These are phyloP conservation scores for Drosophila melanica DNA, from an alignment of 1,140 invertebrate genomes.

Conservation along the genomic window DNA sequence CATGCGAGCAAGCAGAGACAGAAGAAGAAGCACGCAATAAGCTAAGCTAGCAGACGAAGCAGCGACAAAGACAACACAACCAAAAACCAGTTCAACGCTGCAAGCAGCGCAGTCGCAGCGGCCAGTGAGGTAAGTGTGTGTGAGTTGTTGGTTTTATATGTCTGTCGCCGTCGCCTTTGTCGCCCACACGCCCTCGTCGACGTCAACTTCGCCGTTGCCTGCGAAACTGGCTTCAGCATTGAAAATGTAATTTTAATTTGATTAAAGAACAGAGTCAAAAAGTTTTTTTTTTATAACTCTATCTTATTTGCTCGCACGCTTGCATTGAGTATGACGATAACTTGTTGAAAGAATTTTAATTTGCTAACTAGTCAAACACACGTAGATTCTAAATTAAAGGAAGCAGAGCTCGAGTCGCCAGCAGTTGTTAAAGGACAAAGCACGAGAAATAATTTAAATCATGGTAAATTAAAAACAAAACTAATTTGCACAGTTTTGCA, in stretches of 20 bases:
- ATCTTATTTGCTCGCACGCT: background rate
- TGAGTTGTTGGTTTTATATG: slow-evolving; percentile 33
- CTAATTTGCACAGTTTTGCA: slow-evolving; percentile 76
- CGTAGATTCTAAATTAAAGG: slow-evolving; percentile 1
- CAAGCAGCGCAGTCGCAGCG: slow-evolving; percentile 77
- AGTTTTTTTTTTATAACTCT: background rate
- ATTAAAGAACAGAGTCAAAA: slow-evolving; percentile 47
- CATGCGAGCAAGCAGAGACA: slow-evolving; percentile 40
- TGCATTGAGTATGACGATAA: slow-evolving; percentile 34
- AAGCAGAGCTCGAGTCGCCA: background rate
- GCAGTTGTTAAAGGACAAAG: slow-evolving; percentile 19
- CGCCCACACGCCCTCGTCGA: slow-evolving; percentile 61
- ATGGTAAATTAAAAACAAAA: slow-evolving; percentile 67
- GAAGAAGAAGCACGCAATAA: slow-evolving; percentile 6
- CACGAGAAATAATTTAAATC: slow-evolving; percentile 63
- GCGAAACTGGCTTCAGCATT: slow-evolving; percentile 56
- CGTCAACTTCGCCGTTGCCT: slow-evolving; percentile 8
- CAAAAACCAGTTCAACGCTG: slow-evolving; percentile 70
- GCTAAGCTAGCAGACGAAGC: slow-evolving; percentile 29
- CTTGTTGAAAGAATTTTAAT: slow-evolving; percentile 67
- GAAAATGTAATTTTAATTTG: slow-evolving; percentile 68
- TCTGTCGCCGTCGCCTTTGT: slow-evolving; percentile 23
- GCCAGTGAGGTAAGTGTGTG: slow-evolving; percentile 52
- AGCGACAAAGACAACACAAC: slow-evolving; percentile 25
- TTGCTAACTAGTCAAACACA: slow-evolving; percentile 49